phyloP scores from a whole-genome alignment of 2,888 invertebrate species.

The Xanthorhoe designata region DNA sequence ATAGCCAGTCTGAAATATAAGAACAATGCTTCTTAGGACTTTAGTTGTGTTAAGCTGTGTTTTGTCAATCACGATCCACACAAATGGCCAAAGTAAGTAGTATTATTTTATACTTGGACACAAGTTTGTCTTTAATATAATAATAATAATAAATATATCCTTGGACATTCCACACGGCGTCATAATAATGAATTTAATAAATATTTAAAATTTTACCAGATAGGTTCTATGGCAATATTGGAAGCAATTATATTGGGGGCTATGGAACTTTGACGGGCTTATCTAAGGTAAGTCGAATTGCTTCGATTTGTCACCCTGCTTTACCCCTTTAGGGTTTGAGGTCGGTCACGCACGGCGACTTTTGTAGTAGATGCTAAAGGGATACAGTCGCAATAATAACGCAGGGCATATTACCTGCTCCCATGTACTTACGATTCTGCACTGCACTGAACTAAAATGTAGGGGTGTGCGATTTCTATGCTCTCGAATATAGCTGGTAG shows the following conservation, averaged over 20 bases:
- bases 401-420: too few species aligned
- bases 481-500: too few species aligned
- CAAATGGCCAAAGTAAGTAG: constrained; percentile 23
- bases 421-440: too few species aligned
- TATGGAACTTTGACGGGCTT: not conserved
- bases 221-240: constrained; percentile 2
- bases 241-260: constrained; percentile 5
- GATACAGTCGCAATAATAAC: too few species aligned
- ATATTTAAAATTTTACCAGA: not conserved
- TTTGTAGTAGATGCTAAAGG: not conserved
- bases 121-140: too few species aligned
- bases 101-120: not conserved
- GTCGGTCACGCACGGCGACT: too few species aligned
- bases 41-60: constrained; percentile 12
- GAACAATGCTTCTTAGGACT: constrained; percentile 5
- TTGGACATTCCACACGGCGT: too few species aligned
- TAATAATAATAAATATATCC: too few species aligned
- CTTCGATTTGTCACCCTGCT: too few species aligned
- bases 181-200: not conserved
- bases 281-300: not conserved
- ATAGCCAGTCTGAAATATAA: not conserved
- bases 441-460: too few species aligned
- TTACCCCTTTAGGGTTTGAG: too few species aligned
- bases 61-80: constrained; percentile 11
- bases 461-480: too few species aligned